These are phyloP conservation scores for Poecile atricapillus DNA, from an alignment of 2,113 vertebrate genomes.

Conservation along the genomic window DNA sequence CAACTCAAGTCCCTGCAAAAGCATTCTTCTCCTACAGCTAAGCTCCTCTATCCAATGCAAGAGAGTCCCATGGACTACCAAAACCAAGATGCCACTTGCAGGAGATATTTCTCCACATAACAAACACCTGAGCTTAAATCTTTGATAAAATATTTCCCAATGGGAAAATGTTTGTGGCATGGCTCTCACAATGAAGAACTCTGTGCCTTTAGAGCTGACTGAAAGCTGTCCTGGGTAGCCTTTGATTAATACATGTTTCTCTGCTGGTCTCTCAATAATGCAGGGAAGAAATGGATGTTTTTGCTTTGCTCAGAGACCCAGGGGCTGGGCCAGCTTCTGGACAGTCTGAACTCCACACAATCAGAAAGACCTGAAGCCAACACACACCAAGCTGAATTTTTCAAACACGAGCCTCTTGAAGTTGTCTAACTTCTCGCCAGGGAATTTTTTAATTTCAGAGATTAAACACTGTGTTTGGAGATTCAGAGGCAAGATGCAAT, in stretches of 20 bases:
- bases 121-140: neutral
- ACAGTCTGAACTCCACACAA: neutral
- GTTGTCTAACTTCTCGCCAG: neutral
- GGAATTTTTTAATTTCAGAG: conserved; percentile 32
- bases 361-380: neutral
- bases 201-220: neutral
- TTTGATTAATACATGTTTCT: neutral
- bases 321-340: neutral
- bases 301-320: neutral
- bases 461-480: conserved; percentile 1
- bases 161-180: neutral
- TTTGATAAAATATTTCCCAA: neutral
- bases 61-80: neutral
- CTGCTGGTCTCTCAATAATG: neutral
- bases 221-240: neutral
- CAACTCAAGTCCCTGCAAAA: neutral
- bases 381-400: neutral
- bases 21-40: neutral
- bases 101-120: neutral
- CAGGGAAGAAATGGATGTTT: neutral
- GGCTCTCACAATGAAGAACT: neutral
- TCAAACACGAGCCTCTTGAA: neutral
- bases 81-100: neutral
- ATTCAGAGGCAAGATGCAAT: neutral
- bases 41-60: neutral